These are phyloP conservation scores for Rhagophthalmus giganteus DNA, from an alignment of 2,888 invertebrate genomes.

Conservation along the genomic window DNA sequence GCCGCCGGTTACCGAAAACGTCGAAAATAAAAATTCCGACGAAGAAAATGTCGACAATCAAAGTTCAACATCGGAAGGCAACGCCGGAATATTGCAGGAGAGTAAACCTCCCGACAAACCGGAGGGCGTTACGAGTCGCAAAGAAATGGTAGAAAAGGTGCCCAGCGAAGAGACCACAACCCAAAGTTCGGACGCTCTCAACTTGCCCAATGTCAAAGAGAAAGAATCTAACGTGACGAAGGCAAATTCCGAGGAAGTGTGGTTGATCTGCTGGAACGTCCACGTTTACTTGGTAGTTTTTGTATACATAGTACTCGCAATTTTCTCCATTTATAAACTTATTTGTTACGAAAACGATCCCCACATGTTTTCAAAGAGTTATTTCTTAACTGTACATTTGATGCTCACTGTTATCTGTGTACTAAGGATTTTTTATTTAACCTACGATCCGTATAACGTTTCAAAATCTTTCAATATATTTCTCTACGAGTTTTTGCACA, in stretches of 20 bases:
- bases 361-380: conserved; percentile 83
- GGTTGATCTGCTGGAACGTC: conserved; percentile 88
- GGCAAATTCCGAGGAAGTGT: conserved; percentile 59
- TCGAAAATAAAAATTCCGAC: conserved; percentile 25
- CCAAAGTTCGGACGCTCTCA: conserved; percentile 58
- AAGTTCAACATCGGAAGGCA: conserved; percentile 28
- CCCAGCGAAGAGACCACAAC: conserved; percentile 43
- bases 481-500: conserved; percentile 79
- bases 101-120: conserved; percentile 42
- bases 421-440: conserved; percentile 81
- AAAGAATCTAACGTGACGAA: conserved; percentile 47
- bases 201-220: conserved; percentile 62
- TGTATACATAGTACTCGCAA: conserved; percentile 80
- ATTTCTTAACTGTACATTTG: conserved; percentile 83
- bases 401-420: conserved; percentile 81
- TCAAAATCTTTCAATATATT: conserved; percentile 76
- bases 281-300: conserved; percentile 87
- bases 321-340: conserved; percentile 84
- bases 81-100: conserved; percentile 31
- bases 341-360: conserved; percentile 84
- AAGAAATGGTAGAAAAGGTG: conserved; percentile 37
- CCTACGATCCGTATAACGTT: conserved; percentile 92
- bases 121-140: conserved; percentile 51
- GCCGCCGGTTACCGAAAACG: conserved; percentile 42
- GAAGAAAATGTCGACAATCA: conserved; percentile 12